Conservation (phyloP, 1,140 invertebrate species). For the Hesperophylax magnus region DNA sequence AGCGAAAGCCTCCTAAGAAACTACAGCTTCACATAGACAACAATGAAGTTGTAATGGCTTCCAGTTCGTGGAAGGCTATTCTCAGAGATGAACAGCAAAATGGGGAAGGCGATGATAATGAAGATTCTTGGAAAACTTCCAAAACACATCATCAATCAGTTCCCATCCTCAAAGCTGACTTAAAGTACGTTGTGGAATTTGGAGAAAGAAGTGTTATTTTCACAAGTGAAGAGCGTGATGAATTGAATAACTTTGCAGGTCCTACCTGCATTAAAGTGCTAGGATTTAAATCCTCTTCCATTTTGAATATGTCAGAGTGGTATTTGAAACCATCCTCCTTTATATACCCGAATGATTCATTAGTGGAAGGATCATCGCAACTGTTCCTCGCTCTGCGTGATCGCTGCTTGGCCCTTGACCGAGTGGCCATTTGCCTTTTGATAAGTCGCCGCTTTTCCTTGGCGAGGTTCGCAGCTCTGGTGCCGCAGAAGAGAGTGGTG, state of each 20-base stretch:
- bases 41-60: slow-evolving; percentile 43
- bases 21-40: slow-evolving; percentile 38
- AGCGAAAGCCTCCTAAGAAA: slow-evolving; percentile 35
- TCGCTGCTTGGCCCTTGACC: slow-evolving; percentile 42
- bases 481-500: slow-evolving; percentile 47
- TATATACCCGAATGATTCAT: slow-evolving; percentile 50
- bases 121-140: background rate
- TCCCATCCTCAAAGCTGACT: slow-evolving; percentile 43
- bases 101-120: background rate
- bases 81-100: background rate
- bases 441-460: slow-evolving; percentile 46
- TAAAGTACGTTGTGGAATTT: slow-evolving; percentile 11
- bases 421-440: slow-evolving; percentile 47
- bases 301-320: slow-evolving; percentile 40
- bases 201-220: slow-evolving; percentile 47
- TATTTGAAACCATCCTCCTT: slow-evolving; percentile 50
- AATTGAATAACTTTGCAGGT: slow-evolving; percentile 51
- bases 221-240: slow-evolving; percentile 38
- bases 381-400: slow-evolving; percentile 50
- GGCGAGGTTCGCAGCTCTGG: slow-evolving; percentile 47
- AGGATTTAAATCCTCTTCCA: slow-evolving; percentile 47
- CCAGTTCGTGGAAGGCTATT: background rate
- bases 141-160: background rate
- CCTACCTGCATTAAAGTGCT: slow-evolving; percentile 46
- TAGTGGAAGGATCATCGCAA: slow-evolving; percentile 46